Base-by-base conservation (phyloP, 2,888 invertebrate genomes). In the Yponomeuta malinellus region DNA sequence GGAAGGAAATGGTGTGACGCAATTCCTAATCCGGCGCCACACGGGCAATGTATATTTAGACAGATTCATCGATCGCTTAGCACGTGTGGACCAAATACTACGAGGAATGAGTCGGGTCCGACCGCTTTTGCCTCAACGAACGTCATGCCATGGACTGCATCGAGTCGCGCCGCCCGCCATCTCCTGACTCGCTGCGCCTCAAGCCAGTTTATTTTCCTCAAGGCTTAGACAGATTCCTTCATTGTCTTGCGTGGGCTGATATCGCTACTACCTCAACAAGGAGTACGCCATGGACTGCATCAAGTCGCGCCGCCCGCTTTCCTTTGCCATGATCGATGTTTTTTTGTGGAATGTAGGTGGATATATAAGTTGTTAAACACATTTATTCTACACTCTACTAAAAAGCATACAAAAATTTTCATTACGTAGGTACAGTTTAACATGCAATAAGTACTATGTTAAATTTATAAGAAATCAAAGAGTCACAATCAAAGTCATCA, bases 121-220 rank as follows among this genome's bases (percentile, higher is more conserved):
- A 98, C 87, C 95, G 97, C 81, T 96, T 96, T 82, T 97, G 97
- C 92, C 95, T 98, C 89, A 98, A 97, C 93, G 98, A 98, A 93
- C 99, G 99, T 99, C 96, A 98, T 92, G 96, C 97, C 79, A 98
- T 98, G 97, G 98, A 98, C 92, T 96, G 95, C 89, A 93, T 98
- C 83, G 98, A 98, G 93, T 97, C 97, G 75, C 94, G 96, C 79
- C 94, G 98, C 81, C 97, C 98, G 76, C 97, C 97, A 71, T 97
- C 97, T 74, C 97, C 97, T 63, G 97, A 97, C 93, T 97, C 97
- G 79, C 94, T 97, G 52, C 15, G 52, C n/a, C 65, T 10, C 65
- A 65, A 65, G 12, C 48, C 10, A 48, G 67, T 67, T 43, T 6
- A n/a, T 15, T 43, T 33, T 8, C 1, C 15, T 12, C 52, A 15